A percentile compares a stretch with the other conserved stretches of the same genome.
phyloP scores from a whole-genome alignment of 2,888 invertebrate genomes.

The Hydraecia micacea region DNA sequence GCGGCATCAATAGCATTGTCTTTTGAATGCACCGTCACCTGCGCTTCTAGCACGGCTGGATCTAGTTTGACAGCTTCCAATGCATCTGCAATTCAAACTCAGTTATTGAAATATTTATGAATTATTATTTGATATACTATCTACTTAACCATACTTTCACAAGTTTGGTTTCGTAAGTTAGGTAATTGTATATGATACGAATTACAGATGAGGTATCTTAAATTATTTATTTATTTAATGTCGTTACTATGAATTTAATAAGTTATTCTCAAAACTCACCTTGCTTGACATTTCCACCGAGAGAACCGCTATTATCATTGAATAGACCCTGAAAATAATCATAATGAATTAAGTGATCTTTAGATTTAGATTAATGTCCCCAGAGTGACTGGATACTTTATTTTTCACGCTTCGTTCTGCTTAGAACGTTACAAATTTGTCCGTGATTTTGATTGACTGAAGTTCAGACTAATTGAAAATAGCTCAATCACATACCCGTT shows the following conservation, averaged over 20 bases:
- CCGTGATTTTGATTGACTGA: background rate
- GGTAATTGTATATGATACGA: background rate
- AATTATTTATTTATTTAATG: background rate
- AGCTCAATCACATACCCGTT: background rate
- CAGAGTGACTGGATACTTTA: background rate
- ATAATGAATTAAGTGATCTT: background rate
- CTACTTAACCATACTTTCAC: background rate
- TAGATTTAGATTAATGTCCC: background rate
- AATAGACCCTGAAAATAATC: slow-evolving; percentile 42
- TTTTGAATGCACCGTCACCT: slow-evolving; percentile 72
- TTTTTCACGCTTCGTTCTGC: background rate
- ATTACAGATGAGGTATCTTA: background rate
- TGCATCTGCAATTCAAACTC: slow-evolving; percentile 72
- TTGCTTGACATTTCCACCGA: slow-evolving; percentile 29
- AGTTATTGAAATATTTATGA: background rate
- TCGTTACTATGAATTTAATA: slow-evolving; percentile 3
- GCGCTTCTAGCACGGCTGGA: slow-evolving; percentile 84
- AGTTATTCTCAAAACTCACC: slow-evolving; percentile 35
- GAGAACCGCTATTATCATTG: slow-evolving; percentile 18
- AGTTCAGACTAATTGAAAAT: background rate
- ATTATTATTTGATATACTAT: too few relatives aligned
- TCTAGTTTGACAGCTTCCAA: slow-evolving; percentile 81
- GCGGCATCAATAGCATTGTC: slow-evolving; percentile 17
- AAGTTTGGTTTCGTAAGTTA: background rate
- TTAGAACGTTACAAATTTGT: background rate